Conservation (phyloP, 2,113 vertebrate genomes). For the Melozone crissalis region DNA sequence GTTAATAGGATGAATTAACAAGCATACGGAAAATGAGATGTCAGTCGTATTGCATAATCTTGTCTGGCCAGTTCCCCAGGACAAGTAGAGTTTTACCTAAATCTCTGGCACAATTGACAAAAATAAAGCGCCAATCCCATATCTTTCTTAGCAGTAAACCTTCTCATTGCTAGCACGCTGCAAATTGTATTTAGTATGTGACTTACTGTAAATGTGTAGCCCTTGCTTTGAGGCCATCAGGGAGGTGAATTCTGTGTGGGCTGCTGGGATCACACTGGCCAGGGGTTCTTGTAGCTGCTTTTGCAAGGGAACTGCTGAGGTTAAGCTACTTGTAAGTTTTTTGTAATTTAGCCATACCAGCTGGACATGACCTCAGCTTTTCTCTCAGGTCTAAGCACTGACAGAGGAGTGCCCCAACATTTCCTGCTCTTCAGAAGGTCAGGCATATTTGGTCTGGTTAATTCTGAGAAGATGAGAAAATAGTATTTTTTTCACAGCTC, state of each 20-base stretch:
- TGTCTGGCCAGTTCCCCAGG: background rate
- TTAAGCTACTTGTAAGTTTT: background rate
- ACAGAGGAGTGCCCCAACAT: background rate
- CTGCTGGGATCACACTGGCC: background rate
- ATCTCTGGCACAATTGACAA: slow-evolving; percentile 18
- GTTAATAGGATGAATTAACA: background rate
- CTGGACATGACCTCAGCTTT: background rate
- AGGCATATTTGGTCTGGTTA: background rate
- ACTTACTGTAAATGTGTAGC: slow-evolving; percentile 41
- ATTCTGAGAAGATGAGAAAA: background rate
- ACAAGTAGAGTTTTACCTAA: slow-evolving; percentile 34
- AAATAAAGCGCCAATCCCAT: slow-evolving; percentile 12
- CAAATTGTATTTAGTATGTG: slow-evolving; percentile 16
- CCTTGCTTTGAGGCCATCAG: background rate
- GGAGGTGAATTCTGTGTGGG: background rate
- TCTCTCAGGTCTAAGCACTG: background rate
- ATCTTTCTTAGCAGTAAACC: background rate
- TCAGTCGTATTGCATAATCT: slow-evolving; percentile 23
- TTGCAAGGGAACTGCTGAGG: background rate
- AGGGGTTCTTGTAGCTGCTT: background rate
- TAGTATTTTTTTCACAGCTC: background rate
- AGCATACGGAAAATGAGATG: background rate
- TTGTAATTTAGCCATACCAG: background rate
- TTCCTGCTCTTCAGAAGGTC: background rate
- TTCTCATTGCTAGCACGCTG: slow-evolving; percentile 19